These are phyloP conservation scores for Varroa destructor DNA, from an alignment of 1,140 invertebrate genomes.

Conservation along the genomic window DNA sequence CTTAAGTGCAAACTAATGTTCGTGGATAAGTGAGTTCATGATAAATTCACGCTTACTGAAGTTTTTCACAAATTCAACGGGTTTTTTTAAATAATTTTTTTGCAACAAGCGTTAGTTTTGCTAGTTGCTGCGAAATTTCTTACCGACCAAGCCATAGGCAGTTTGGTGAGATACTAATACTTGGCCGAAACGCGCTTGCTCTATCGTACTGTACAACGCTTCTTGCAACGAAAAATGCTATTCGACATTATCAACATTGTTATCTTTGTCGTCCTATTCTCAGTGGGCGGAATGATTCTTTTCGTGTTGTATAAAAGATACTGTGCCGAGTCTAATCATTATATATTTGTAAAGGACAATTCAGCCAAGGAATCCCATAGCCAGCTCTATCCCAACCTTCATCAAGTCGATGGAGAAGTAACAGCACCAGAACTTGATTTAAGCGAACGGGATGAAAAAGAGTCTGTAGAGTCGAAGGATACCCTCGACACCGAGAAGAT, in stretches of 20 bases:
- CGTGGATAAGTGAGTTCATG: too few species aligned
- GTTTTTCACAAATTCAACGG: too few species aligned
- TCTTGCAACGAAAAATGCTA: background rate
- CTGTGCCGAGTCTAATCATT: constrained; percentile 13
- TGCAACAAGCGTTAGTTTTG: too few species aligned
- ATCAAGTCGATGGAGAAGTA: background rate
- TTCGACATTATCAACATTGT: background rate
- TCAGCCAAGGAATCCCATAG: background rate
- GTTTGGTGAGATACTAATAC: too few species aligned
- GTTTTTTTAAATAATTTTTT: too few species aligned
- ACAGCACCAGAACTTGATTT: constrained; percentile 9
- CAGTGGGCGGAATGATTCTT: background rate
- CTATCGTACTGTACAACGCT: too few species aligned
- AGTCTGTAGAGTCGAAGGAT: constrained; percentile 10
- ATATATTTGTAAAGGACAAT: background rate
- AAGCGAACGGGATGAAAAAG: constrained; percentile 12
- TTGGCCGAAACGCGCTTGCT: too few species aligned
- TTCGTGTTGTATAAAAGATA: constrained; percentile 5
- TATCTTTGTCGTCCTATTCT: constrained; percentile 1
- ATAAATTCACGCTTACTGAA: too few species aligned
- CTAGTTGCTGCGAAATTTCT: too few species aligned
- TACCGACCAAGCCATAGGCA: too few species aligned
- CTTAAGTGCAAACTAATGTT: too few species aligned
- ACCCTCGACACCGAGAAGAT: background rate
- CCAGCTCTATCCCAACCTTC: background rate